These are phyloP conservation scores for Sesamia nonagrioides DNA, from an alignment of 1,140 invertebrate genomes.

Conservation along the genomic window DNA sequence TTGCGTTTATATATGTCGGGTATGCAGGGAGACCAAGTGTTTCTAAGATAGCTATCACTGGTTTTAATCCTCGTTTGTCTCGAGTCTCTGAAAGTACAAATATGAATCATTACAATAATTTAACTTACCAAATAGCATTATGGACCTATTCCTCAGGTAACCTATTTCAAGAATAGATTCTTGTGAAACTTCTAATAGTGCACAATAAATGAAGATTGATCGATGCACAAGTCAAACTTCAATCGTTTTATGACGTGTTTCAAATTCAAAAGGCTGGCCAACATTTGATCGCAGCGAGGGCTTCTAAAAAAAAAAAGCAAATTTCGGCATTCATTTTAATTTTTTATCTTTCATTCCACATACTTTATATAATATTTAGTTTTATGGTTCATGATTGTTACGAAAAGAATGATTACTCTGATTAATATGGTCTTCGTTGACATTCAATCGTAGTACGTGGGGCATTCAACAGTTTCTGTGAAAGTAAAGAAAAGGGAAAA, in stretches of 20 bases:
- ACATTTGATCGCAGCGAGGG: background rate
- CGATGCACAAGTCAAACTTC: background rate
- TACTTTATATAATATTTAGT: too few relatives aligned
- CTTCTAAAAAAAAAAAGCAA: background rate
- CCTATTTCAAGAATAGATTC: background rate
- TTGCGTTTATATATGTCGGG: slow-evolving; percentile 88
- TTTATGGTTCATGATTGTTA: too few relatives aligned
- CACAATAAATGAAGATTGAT: background rate
- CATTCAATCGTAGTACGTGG: too few relatives aligned
- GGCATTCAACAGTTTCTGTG: too few relatives aligned
- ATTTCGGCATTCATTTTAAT: background rate
- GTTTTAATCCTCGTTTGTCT: slow-evolving; percentile 89
- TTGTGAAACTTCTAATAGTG: too few relatives aligned
- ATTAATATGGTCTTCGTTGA: too few relatives aligned
- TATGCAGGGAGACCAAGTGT: slow-evolving; percentile 88
- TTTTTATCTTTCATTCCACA: too few relatives aligned
- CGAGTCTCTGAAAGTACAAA: slow-evolving; percentile 85
- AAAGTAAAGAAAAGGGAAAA: too few relatives aligned
- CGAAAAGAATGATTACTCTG: too few relatives aligned
- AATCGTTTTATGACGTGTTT: background rate
- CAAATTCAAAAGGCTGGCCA: background rate
- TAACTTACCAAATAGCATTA: too few relatives aligned
- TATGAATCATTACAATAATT: background rate
- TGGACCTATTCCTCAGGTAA: background rate
- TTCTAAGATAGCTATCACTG: slow-evolving; percentile 88